These are phyloP conservation scores for Psophia crepitans DNA, from an alignment of 2,113 vertebrate species.

Conservation along the genomic window DNA sequence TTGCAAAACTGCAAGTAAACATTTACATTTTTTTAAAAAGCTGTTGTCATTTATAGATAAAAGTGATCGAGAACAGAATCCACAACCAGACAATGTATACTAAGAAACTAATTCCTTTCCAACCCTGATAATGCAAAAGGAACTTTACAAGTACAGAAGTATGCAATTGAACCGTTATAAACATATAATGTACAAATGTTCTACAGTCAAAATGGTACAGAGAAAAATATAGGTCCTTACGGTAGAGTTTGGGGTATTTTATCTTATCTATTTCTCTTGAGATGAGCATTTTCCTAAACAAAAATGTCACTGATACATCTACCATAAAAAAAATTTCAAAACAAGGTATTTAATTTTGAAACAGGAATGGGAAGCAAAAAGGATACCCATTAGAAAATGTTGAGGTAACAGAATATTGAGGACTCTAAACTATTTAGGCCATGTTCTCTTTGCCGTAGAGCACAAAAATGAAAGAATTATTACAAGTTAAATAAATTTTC, in stretches of 20 bases:
- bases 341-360: not conserved
- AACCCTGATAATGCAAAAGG: not conserved
- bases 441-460: not conserved
- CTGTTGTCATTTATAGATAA: conserved; percentile 37
- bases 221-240: not conserved
- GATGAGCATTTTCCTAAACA: not conserved
- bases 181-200: not conserved
- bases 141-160: conserved; percentile 17
- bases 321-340: not conserved
- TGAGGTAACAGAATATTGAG: not conserved
- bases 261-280: not conserved
- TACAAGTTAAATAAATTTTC: not conserved
- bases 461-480: not conserved
- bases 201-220: not conserved
- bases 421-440: not conserved
- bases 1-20: conserved; percentile 29
- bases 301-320: not conserved
- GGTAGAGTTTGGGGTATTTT: not conserved
- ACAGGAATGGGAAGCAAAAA: not conserved
- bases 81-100: not conserved
- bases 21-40: conserved; percentile 36
- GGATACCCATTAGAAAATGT: not conserved
- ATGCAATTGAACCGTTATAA: not conserved
- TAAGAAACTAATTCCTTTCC: conserved; percentile 1
- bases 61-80: conserved; percentile 30